phyloP scores from a whole-genome alignment of 2,113 vertebrate genomes.

The Fukomys damarensis region DNA sequence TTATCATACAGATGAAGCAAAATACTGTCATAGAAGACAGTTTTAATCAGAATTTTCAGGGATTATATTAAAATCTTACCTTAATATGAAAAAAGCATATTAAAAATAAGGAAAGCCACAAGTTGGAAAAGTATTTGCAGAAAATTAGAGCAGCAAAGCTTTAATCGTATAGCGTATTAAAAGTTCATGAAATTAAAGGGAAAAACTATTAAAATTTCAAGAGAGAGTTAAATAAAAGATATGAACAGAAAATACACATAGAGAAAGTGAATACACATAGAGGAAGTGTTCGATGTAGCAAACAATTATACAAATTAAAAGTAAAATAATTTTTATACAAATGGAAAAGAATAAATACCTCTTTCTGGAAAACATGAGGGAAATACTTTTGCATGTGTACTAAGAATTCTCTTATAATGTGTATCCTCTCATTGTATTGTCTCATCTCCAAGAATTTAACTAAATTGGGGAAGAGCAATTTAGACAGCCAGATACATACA shows the following conservation, averaged over 20 bases:
- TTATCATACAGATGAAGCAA: background rate
- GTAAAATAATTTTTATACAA: background rate
- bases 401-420: constrained; percentile 15
- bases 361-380: background rate
- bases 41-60: background rate
- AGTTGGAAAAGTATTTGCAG: background rate
- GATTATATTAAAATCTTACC: background rate
- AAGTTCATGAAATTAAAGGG: background rate
- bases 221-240: background rate
- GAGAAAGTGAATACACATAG: background rate
- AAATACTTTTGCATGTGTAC: background rate
- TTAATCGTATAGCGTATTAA: background rate
- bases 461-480: background rate
- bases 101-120: background rate
- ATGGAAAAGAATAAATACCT: background rate
- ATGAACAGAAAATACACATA: background rate
- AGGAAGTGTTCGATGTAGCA: background rate
- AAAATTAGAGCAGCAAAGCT: background rate
- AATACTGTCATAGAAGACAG: background rate
- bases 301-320: background rate
- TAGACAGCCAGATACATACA: background rate
- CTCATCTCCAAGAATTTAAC: background rate
- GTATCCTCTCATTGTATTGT: background rate
- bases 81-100: background rate
- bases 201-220: constrained; percentile 21